phyloP scores from a whole-genome alignment of 1,140 invertebrate genomes.

The Watersipora subatra region DNA sequence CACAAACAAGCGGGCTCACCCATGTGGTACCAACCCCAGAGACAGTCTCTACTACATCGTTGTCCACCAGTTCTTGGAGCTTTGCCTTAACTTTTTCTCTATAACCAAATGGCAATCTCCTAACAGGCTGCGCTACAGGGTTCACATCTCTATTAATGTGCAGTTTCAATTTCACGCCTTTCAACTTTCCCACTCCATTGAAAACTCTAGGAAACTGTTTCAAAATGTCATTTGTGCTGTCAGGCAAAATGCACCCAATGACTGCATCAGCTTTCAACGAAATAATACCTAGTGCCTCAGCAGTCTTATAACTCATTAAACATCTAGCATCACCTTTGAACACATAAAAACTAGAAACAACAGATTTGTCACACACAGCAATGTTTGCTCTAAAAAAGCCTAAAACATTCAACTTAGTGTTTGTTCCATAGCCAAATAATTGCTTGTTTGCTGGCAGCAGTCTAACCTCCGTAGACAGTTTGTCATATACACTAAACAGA shows the following conservation, averaged over 20 bases:
- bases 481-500: background rate
- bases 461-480: background rate
- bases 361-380: background rate
- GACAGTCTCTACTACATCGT: background rate
- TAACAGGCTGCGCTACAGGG: background rate
- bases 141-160: background rate
- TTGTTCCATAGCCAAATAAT: background rate
- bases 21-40: constrained; percentile 19
- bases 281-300: background rate
- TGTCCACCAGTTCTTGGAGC: background rate
- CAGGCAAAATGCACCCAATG: background rate
- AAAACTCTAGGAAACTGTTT: background rate
- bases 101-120: background rate
- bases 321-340: background rate
- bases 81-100: background rate
- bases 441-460: background rate
- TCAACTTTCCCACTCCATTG: background rate
- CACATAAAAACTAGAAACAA: background rate
- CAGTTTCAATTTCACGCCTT: background rate
- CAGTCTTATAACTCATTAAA: background rate
- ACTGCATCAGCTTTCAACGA: background rate
- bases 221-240: background rate
- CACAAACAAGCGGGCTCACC: constrained; percentile 22
- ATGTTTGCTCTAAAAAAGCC: background rate
- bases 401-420: background rate